These are phyloP conservation scores for Arctocebus calabarensis DNA, from an alignment of 2,797 vertebrate species.

Conservation along the genomic window DNA sequence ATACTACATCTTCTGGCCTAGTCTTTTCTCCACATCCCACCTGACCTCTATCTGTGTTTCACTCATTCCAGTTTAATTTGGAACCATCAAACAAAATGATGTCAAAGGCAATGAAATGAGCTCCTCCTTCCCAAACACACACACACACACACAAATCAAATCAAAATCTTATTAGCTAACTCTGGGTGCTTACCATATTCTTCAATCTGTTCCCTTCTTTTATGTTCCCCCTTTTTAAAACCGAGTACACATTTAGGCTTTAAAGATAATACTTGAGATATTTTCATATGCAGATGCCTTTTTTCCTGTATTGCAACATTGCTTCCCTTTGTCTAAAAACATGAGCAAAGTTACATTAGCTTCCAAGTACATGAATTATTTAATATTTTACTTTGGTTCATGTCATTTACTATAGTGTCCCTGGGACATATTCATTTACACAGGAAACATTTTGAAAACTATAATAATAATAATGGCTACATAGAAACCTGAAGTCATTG, in stretches of 20 bases:
- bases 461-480: constrained; percentile 68
- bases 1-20: background rate
- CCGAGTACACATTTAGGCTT: constrained; percentile 53
- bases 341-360: constrained; percentile 73
- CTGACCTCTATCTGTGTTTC: background rate
- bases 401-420: constrained; percentile 74
- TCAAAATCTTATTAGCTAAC: background rate
- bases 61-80: background rate
- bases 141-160: background rate
- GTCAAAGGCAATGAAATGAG: background rate
- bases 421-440: constrained; percentile 75
- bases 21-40: background rate
- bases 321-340: constrained; percentile 79
- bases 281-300: constrained; percentile 68
- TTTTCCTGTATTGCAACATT: constrained; percentile 68
- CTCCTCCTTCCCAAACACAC: background rate
- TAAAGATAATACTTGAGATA: constrained; percentile 67
- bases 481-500: constrained; percentile 76
- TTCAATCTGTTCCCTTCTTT: background rate
- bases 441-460: constrained; percentile 76
- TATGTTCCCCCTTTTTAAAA: constrained; percentile 29
- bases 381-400: constrained; percentile 78
- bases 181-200: background rate
- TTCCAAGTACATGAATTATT: constrained; percentile 77
- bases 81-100: background rate